These are phyloP conservation scores for Gallirallus australis DNA, from an alignment of 2,797 vertebrate species.

Conservation along the genomic window DNA sequence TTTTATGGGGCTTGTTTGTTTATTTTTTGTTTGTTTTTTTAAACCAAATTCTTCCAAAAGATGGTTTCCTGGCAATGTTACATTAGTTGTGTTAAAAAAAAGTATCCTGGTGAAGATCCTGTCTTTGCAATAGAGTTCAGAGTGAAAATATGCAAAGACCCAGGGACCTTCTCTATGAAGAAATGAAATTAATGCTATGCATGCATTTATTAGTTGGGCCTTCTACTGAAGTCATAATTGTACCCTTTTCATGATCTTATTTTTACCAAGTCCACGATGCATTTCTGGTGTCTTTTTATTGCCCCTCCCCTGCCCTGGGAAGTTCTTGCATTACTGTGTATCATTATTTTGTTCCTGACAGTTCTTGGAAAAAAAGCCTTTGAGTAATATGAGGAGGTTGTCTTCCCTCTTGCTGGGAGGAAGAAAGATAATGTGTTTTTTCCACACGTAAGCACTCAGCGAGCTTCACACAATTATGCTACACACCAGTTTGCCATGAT, in stretches of 20 bases:
- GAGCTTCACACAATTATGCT: background rate
- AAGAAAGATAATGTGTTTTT: background rate
- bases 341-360: conserved; percentile 17
- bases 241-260: background rate
- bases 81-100: background rate
- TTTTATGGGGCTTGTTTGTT: background rate
- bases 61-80: background rate
- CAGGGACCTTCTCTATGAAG: background rate
- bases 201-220: background rate
- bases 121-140: background rate
- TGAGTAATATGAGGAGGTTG: background rate
- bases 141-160: background rate
- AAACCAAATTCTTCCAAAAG: background rate
- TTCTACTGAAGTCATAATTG: conserved; percentile 15
- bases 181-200: background rate
- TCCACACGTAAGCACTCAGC: background rate
- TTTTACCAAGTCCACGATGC: background rate
- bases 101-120: background rate
- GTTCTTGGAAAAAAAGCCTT: background rate
- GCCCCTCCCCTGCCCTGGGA: conserved; percentile 6
- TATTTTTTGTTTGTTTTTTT: background rate
- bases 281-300: background rate
- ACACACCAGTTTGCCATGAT: background rate
- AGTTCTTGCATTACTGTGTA: background rate
- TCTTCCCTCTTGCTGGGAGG: background rate